These are phyloP conservation scores for Lepidurus packardi DNA, from an alignment of 1,140 invertebrate species.

Conservation along the genomic window DNA sequence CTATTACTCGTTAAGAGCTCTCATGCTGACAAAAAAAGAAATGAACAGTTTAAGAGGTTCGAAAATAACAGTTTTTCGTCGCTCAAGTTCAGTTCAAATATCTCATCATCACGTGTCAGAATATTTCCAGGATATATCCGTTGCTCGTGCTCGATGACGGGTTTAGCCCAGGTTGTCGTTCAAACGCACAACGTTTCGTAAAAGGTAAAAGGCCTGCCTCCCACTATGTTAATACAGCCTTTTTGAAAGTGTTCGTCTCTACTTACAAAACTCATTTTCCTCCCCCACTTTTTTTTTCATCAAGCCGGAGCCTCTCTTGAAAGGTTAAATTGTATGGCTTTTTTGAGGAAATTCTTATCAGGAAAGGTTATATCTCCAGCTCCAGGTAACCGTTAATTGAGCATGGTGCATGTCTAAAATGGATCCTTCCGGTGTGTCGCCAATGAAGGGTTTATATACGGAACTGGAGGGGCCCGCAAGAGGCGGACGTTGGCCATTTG, in stretches of 20 bases:
- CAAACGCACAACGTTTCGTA: not conserved
- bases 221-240: not conserved
- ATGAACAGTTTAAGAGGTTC: not conserved
- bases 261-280: not conserved
- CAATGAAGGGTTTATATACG: not conserved
- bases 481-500: slow-evolving; percentile 17
- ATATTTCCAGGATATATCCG: not conserved
- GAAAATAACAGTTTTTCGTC: not conserved
- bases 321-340: slow-evolving; percentile 14
- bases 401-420: slow-evolving; percentile 15
- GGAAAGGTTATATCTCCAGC: not conserved
- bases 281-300: not conserved
- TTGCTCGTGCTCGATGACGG: not conserved
- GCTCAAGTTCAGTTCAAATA: not conserved
- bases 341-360: not conserved
- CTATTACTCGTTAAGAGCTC: not conserved
- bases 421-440: slow-evolving; percentile 11
- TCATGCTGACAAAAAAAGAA: not conserved
- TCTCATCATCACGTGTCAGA: not conserved
- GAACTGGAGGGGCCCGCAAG: not conserved
- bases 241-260: not conserved
- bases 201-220: not conserved
- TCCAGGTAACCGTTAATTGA: not conserved
- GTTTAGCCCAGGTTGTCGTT: not conserved
- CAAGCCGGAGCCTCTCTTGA: not conserved